Base-by-base conservation (phyloP, 2,797 vertebrate genomes). In the Propithecus deckenii region DNA sequence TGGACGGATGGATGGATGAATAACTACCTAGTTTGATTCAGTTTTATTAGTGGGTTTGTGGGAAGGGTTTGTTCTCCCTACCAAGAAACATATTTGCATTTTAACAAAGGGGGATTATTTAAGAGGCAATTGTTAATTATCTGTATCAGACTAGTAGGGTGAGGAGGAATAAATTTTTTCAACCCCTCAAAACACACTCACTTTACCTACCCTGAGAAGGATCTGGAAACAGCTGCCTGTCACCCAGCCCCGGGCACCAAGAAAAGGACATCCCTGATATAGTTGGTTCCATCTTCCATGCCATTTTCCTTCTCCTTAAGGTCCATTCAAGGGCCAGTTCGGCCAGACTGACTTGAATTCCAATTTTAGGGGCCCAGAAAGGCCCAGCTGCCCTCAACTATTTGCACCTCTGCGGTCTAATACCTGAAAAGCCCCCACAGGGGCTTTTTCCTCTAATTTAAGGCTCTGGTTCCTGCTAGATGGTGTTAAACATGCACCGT, bases 301-400 rank as follows among this genome's bases (percentile, higher is more conserved):
- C 28, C 20, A 52, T 30, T n/a, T 28, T 67, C 22, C 9, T 83
- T 38, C n/a, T 84, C 63, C 30, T 52, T 43, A 50, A 78, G 89
- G 52, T 61, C 43, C 22, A 61, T 46, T 76, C 61, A 61, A n/a
- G 69, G n/a, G 76, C 14, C 38, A 74, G 25, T 35, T 61, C 41
- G 38, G 35, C 18, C 75, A 75, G 48, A 65, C 14, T 57, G 48
- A 43, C 59, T 48, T 22, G n/a, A 61, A 48, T 13, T 41, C 30
- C 43, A 50, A 43, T 61, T 76, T 83, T 48, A 80, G 74, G 69
- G 84, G n/a, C 59, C 59, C 50, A 41, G 41, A 83, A 92, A 76
- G 12, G 7, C 28, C 50, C 38, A 0, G 0, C 25, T 74, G 35
- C 13, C 50, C 50, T 14, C 28, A 69, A 11, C n/a, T 41, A 74